phyloP scores from a whole-genome alignment of 2,888 invertebrate species.

The Aspidiotus destructor region DNA sequence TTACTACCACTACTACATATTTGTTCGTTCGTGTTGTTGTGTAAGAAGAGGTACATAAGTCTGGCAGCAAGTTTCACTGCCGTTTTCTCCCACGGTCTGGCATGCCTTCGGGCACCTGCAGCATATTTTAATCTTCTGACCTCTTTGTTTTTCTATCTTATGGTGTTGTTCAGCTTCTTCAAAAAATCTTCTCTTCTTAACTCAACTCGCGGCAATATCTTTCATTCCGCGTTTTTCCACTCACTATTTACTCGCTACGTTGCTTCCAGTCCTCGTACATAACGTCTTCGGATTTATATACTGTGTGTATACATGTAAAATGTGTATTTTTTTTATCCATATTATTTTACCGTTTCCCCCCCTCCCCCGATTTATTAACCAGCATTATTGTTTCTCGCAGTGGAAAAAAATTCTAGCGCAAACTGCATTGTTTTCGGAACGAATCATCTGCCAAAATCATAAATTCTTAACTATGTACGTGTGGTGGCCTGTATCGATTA shows the following conservation, averaged over 20 bases:
- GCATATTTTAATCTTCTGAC: conserved; percentile 31
- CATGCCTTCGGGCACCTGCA: conserved; percentile 33
- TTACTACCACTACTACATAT: too few species aligned
- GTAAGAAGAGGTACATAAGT: conserved; percentile 12
- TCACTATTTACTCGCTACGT: neutral
- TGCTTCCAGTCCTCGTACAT: conserved; percentile 25
- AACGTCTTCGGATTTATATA: conserved; percentile 25
- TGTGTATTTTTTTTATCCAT: conserved; percentile 12
- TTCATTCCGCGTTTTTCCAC: conserved; percentile 5
- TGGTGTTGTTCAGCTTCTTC: conserved; percentile 20
- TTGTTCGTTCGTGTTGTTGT: neutral
- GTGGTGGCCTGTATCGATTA: too few species aligned
- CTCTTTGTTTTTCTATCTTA: conserved; percentile 32
- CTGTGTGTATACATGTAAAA: conserved; percentile 5
- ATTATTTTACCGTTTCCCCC: conserved; percentile 3
- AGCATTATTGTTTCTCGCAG: conserved; percentile 6
- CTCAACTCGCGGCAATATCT: neutral
- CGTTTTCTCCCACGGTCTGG: conserved; percentile 34
- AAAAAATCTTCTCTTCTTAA: conserved; percentile 1
- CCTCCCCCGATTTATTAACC: neutral
- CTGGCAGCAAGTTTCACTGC: conserved; percentile 30
- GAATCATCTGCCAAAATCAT: conserved; percentile 15
- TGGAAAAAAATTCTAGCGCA: neutral
- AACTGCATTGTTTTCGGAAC: conserved; percentile 12
- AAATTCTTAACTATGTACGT: conserved; percentile 4